Percentiles rank a stretch among this genome's conserved stretches.
phyloP scores from a whole-genome alignment of 2,113 vertebrate genomes.

The Fulica atra region DNA sequence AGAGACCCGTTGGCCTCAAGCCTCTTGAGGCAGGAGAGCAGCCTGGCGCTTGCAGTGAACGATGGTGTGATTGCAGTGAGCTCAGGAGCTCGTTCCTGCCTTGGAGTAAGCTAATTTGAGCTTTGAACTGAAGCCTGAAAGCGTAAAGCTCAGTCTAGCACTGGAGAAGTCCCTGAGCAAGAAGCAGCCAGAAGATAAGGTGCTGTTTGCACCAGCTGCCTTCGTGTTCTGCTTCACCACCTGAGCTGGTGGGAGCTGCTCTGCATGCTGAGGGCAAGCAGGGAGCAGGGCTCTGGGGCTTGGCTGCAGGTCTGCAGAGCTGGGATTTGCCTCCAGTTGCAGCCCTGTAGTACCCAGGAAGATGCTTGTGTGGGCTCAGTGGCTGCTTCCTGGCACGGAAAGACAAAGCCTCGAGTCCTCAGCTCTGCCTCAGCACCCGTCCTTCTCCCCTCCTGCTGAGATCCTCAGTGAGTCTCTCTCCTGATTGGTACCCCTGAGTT shows the following conservation, averaged over 20 bases:
- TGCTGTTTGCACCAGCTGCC: background rate
- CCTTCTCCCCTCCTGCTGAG: background rate
- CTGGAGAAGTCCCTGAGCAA: background rate
- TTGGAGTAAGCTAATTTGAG: background rate
- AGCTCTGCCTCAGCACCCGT: background rate
- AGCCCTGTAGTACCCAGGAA: background rate
- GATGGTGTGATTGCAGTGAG: fast-evolving
- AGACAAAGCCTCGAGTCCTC: background rate
- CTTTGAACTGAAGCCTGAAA: background rate
- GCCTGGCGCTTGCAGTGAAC: background rate
- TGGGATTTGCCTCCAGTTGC: background rate
- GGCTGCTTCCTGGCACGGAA: background rate
- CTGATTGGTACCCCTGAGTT: background rate
- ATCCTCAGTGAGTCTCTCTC: background rate
- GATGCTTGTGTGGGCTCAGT: background rate
- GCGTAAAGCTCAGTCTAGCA: background rate
- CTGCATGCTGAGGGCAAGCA: fast-evolving
- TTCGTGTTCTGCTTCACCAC: background rate
- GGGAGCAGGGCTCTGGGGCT: background rate
- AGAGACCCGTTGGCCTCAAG: background rate
- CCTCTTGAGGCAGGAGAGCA: background rate
- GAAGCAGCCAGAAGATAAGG: background rate
- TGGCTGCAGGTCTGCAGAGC: background rate
- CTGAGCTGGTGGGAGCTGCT: background rate
- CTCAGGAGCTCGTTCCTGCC: background rate